Conservation (phyloP, 1,140 invertebrate genomes). For the Dendrolimus kikuchii region DNA sequence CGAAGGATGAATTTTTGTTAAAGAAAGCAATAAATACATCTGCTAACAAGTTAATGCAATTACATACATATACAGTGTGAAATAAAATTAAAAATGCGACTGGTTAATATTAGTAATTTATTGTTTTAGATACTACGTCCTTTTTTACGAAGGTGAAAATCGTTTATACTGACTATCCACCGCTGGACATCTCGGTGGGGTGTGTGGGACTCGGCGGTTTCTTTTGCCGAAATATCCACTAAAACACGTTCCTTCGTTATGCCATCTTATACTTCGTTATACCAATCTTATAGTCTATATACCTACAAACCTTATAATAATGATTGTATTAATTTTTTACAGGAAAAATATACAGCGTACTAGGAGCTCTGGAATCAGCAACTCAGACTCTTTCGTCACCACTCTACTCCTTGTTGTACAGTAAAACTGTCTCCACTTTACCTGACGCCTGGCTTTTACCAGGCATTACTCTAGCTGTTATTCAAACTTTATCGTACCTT, state of each 20-base stretch:
- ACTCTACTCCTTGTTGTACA: constrained; percentile 54
- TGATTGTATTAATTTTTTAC: constrained; percentile 22
- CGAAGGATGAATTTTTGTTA: no score
- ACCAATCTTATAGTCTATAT: no score
- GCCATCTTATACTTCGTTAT: no score
- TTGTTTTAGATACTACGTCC: neutral
- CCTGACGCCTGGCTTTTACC: constrained; percentile 59
- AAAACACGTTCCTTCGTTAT: no score
- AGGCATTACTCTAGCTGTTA: constrained; percentile 38
- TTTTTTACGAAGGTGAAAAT: neutral
- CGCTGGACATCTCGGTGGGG: no score
- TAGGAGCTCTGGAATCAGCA: constrained; percentile 60
- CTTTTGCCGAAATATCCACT: no score
- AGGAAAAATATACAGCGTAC: constrained; percentile 69
- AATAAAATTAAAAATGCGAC: no score
- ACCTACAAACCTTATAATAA: neutral
- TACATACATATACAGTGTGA: no score
- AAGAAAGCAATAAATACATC: no score
- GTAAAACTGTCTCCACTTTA: constrained; percentile 44
- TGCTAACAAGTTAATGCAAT: no score
- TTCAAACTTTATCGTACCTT: constrained; percentile 53
- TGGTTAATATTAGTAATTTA: neutral
- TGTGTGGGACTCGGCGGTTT: no score
- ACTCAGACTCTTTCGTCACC: constrained; percentile 56
- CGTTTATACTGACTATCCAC: no score